Evolutionary conservation across 1,140 invertebrate species (phyloP), one percentile per base, ranked within the genome.

Genomic region (Hyles vespertilio): DNA sequence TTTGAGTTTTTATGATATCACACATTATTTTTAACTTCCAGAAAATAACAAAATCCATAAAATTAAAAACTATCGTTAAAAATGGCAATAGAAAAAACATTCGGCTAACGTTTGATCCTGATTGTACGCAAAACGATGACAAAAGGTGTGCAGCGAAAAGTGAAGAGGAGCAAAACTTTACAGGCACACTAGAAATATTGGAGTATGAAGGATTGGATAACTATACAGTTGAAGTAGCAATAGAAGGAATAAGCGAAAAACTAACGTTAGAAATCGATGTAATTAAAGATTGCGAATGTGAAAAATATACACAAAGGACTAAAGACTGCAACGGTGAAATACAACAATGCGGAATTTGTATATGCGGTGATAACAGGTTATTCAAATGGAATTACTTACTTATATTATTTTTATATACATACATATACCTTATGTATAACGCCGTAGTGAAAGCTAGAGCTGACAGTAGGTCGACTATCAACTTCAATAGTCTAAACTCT

Each of bases 291-390:
- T 97, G 96, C 84, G 81, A 89, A 4, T 92, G 90, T 47, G 56
- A 58, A 32, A 70, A 91, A 48, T 55, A 48, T 12, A 77, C 56
- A 65, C 51, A 87, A 51, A 83, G 74, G 34, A 64, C 91, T 3
- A 54, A 59, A 32, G 62, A 69, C 51, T 94, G 92, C 67, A 88
- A 73, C 36, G 56, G 57, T 7, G 93, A 93, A n/a, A 90, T 78
- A 9, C 84, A 91, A 36, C 89, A 91, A 63, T 96, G 95, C 84
- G 95, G 95, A 44, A 89, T 94, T 36, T 96, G 95, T 69, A 89
- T 91, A 44, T 96, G 95, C 75, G 78, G 92, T 57, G 69, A 79
- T 0, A 89, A 89, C 43, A 91, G 90, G 81, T 93, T 81, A 91
- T 46, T 81, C 89, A 22, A 22, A 22, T 22, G 22, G 22, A 22